Evolutionary conservation across 2,113 vertebrate species (phyloP).

Genomic region (Nothocercus nigrocapillus): DNA sequence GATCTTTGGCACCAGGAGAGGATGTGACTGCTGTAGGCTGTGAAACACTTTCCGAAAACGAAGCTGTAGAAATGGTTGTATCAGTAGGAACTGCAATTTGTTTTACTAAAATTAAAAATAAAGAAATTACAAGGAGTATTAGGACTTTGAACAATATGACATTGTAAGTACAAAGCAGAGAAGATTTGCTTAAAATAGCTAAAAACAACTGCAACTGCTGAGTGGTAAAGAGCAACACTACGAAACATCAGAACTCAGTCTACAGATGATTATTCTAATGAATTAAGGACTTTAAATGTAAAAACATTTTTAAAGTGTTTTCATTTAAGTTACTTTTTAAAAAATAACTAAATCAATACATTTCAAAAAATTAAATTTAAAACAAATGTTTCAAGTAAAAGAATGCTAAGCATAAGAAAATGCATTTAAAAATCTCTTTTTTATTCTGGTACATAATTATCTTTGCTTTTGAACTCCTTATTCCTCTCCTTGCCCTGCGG

Average conservation of each 20-base stretch:
- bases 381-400: not conserved
- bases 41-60: slow-evolving; percentile 37
- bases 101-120: slow-evolving; percentile 79
- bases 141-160: not conserved
- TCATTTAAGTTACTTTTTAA: no score
- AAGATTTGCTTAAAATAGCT: not conserved
- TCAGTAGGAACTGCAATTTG: slow-evolving; percentile 78
- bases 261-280: not conserved
- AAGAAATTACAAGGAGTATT: not conserved
- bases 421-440: not conserved
- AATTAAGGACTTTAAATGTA: not conserved
- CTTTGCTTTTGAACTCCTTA: not conserved
- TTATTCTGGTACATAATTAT: not conserved
- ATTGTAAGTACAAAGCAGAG: not conserved
- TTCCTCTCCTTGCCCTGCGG: not conserved
- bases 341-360: no score
- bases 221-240: not conserved
- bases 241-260: not conserved
- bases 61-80: slow-evolving; percentile 65
- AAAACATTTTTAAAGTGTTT: no score
- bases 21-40: slow-evolving; percentile 39
- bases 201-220: not conserved
- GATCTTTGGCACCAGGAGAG: slow-evolving; percentile 55
- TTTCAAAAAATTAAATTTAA: no score
- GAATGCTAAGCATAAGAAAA: not conserved